A percentile compares a stretch with the other conserved stretches of the same genome.
phyloP scores from a whole-genome alignment of 1,140 invertebrate genomes.

The Teleogryllus occipitalis region DNA sequence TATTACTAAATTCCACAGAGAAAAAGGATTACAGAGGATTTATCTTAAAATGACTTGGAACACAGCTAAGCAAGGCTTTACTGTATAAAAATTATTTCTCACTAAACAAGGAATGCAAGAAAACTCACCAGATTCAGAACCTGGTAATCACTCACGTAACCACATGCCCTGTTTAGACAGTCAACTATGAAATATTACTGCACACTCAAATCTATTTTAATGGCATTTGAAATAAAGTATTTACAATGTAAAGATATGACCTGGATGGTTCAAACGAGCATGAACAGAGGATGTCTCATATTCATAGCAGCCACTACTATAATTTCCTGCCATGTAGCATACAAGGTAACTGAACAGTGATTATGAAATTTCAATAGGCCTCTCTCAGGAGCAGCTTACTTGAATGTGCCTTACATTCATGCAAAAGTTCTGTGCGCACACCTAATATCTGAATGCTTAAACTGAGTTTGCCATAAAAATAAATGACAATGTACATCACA shows the following conservation, averaged over 20 bases:
- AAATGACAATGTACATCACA: not conserved
- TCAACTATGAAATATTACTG: conserved; percentile 1
- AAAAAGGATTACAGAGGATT: conserved; percentile 1
- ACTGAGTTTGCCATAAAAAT: not conserved
- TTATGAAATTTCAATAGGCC: not conserved
- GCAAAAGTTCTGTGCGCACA: not conserved
- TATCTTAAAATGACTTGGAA: not conserved
- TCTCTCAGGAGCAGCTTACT: not conserved
- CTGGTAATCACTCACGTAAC: not conserved
- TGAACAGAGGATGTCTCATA: not conserved
- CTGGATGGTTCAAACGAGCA: not conserved
- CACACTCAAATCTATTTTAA: not conserved
- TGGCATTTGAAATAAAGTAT: not conserved
- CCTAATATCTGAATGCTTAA: not conserved
- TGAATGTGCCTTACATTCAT: not conserved
- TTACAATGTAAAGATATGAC: not conserved
- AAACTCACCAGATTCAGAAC: not conserved
- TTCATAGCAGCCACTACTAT: not conserved
- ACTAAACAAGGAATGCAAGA: conserved; percentile 4
- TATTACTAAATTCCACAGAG: conserved; percentile 1
- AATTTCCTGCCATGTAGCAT: not conserved
- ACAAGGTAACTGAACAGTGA: not conserved
- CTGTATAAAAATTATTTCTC: conserved; percentile 6
- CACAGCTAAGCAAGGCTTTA: conserved; percentile 1
- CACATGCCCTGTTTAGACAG: conserved; percentile 3